Evolutionary conservation across 2,797 vertebrate species (phyloP), one percentile per base, ranked within the genome.

Genomic region (Synaphobranchus kaupii): DNA sequence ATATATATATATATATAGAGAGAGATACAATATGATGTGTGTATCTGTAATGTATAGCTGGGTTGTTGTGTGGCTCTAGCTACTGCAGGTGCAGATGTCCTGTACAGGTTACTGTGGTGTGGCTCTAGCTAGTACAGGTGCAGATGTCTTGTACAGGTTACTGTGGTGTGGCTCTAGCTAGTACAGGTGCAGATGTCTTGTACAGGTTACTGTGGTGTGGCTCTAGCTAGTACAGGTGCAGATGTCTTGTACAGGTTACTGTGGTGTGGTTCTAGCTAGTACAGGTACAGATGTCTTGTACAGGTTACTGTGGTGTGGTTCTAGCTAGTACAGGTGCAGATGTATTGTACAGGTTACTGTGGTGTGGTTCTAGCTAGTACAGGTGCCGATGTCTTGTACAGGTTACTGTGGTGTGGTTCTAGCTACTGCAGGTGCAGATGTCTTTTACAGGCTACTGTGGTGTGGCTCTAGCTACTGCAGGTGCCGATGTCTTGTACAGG

Each of bases 21-120:
- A 58, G 63, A n/a, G 20, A 28, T 68, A 28, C 63, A n/a, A 28
- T n/a, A 68, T 25, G 63, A 68, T n/a, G 10, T 2, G 9, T 28
- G 63, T 68, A 68, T 68, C 63, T 28, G 63, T 68, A 68, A 68
- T 68, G 63, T 68, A 68, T 68, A 15, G 63, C n/a, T 68, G 63
- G 8, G n/a, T 28, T 68, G 25, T 68, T 68, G n/a, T n/a, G n/a
- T n/a, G n/a, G n/a, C n/a, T n/a, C n/a, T n/a, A n/a, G 56, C 25
- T 68, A 28, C n/a, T 12, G 25, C 63, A 28, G 63, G 63, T 68
- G 63, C 25, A n/a, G 63, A 68, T 68, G 63, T 68, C 25, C 63
- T 28, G 63, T 28, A 12, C 12, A 28, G 63, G 71, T 73, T 73
- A 73, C 28, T 73, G 34, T 73, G n/a, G 63, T 68, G 63, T 68